phyloP scores from a whole-genome alignment of 1,140 invertebrate species.

The Dendrolimus punctatus region DNA sequence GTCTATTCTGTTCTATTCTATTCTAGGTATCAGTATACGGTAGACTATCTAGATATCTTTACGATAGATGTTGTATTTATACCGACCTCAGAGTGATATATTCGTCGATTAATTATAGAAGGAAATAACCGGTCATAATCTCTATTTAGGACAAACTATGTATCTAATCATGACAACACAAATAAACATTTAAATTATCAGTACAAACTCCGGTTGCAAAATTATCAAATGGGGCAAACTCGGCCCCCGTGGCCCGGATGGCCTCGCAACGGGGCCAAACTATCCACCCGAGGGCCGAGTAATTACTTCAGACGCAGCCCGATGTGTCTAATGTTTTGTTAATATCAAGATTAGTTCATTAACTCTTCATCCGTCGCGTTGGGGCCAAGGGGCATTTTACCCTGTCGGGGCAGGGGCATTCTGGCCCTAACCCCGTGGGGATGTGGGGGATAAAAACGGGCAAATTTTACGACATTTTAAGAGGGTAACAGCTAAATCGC shows the following conservation, averaged over 20 bases:
- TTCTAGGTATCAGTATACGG: no score
- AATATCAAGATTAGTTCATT: constrained; percentile 45
- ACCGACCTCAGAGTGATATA: no score
- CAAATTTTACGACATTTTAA: constrained; percentile 26
- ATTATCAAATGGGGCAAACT: no score
- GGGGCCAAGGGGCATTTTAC: neutral
- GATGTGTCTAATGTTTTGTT: constrained; percentile 39
- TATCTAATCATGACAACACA: constrained; percentile 9
- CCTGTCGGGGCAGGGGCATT: constrained; percentile 9
- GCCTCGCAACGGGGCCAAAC: constrained; percentile 1
- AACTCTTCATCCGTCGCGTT: constrained; percentile 20
- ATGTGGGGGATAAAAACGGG: constrained; percentile 17
- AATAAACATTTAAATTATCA: constrained; percentile 7
- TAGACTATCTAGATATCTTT: no score
- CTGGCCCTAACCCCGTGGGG: constrained; percentile 11
- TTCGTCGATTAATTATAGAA: no score
- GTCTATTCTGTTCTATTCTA: no score
- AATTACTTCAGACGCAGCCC: constrained; percentile 23
- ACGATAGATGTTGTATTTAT: no score
- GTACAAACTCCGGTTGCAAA: neutral
- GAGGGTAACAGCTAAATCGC: constrained; percentile 24
- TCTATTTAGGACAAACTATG: no score
- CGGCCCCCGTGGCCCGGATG: no score
- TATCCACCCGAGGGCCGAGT: constrained; percentile 16
- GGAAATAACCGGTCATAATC: no score